Conservation (phyloP, 2,797 vertebrate genomes). For the Mormyrus proboscirostris region DNA sequence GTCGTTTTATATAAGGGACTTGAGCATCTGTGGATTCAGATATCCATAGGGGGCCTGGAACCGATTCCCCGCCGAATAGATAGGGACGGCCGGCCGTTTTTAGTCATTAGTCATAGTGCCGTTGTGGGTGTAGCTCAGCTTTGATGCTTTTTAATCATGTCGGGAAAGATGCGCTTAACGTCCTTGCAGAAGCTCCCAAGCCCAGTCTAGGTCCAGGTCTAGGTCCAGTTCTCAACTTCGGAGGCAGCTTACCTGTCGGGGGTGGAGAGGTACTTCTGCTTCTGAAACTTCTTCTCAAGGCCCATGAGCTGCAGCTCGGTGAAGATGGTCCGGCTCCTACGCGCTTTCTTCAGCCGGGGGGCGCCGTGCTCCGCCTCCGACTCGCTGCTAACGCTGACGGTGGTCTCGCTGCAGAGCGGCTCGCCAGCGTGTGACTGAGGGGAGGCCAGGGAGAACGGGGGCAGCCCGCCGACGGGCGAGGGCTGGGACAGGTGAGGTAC, state of each 20-base stretch:
- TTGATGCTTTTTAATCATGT: background rate
- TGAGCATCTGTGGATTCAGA: background rate
- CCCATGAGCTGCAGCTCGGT: constrained; percentile 97
- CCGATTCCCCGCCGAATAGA: background rate
- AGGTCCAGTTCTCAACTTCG: background rate
- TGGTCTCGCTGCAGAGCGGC: constrained; percentile 56
- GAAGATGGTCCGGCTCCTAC: constrained; percentile 94
- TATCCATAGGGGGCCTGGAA: background rate
- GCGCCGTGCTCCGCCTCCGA: constrained; percentile 78
- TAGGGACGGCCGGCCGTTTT: background rate
- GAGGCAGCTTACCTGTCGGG: constrained; percentile 80
- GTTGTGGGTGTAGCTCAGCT: background rate
- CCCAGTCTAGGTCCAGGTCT: background rate
- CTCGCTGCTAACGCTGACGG: constrained; percentile 80
- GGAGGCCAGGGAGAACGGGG: constrained; percentile 44
- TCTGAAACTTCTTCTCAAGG: constrained; percentile 98
- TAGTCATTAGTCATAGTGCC: background rate
- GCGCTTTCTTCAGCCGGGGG: constrained; percentile 79
- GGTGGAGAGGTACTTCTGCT: constrained; percentile 96
- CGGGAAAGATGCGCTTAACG: background rate
- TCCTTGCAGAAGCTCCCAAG: background rate
- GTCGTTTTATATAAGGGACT: background rate
- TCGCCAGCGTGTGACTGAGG: constrained; percentile 44
- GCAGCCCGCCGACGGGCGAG: constrained; percentile 31
- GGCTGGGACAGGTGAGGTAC: constrained; percentile 66